Evolutionary conservation across 37 sponge, comb jelly and placozoan species (phyloP).

Genomic region (Eunapius fragilis): DNA sequence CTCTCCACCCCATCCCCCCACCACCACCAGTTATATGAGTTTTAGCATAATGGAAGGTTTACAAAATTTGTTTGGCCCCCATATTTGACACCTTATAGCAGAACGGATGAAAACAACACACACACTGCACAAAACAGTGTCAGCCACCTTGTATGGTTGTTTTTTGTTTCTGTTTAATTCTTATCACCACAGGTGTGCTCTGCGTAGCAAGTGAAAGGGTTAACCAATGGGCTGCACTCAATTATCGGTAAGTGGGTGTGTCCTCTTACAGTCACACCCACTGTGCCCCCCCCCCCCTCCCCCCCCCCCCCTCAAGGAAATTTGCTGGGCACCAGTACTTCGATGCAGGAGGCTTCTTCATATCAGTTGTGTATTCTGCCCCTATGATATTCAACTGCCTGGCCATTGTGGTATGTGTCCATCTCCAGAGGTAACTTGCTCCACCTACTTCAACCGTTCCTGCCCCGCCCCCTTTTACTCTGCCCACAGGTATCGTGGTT

Average conservation of each 20-base stretch:
- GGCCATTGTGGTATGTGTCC: conserved; percentile 47
- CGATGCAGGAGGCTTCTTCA: conserved; percentile 62
- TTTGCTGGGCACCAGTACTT: conserved; percentile 63
- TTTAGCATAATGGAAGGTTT: too few species aligned
- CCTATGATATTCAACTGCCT: conserved; percentile 67
- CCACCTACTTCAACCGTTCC: too few species aligned
- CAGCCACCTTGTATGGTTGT: too few species aligned
- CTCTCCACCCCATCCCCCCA: too few species aligned
- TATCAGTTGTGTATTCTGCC: conserved; percentile 46
- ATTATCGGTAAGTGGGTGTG: conserved; percentile 33
- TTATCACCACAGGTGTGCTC: neutral
- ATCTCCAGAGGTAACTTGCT: neutral
- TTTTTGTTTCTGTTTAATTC: too few species aligned
- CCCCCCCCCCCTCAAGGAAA: neutral
- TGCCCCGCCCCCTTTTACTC: neutral
- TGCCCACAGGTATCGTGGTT: conserved; percentile 49
- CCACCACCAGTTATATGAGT: too few species aligned
- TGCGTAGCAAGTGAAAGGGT: conserved; percentile 41
- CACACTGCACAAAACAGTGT: too few species aligned
- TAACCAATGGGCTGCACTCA: conserved; percentile 53
- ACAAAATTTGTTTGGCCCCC: too few species aligned
- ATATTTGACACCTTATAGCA: too few species aligned
- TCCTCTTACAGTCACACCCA: neutral
- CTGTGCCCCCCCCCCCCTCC: neutral
- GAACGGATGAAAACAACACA: too few species aligned